Percentiles rank a stretch among this genome's conserved stretches.
Evolutionary conservation across 2,888 invertebrate genomes (phyloP).

Genomic region (Sarcophaga caerulescens): DNA sequence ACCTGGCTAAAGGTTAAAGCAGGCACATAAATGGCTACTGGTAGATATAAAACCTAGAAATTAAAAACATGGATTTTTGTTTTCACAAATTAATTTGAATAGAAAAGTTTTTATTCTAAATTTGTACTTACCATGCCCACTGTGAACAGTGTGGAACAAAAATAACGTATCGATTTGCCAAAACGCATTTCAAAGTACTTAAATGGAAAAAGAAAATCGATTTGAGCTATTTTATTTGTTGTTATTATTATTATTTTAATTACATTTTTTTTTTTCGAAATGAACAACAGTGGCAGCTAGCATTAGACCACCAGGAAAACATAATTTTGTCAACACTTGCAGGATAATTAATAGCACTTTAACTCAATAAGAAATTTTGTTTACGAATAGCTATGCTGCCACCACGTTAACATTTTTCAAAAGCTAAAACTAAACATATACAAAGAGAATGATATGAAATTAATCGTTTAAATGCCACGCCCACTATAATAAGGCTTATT

Average conservation of each 20-base stretch:
- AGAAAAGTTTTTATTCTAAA: neutral
- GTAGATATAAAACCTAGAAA: conserved; percentile 77
- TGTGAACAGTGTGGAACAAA: conserved; percentile 87
- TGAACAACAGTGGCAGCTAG: neutral
- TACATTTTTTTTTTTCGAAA: neutral
- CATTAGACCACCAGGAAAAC: neutral
- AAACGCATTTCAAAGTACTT: conserved; percentile 88
- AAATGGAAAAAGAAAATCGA: conserved; percentile 10
- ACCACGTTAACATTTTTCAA: no score
- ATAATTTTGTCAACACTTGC: no score
- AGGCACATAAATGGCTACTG: conserved; percentile 85
- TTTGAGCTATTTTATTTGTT: neutral
- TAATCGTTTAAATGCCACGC: no score
- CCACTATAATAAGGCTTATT: no score
- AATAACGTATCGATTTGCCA: conserved; percentile 85
- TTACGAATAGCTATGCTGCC: no score
- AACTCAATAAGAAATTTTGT: no score
- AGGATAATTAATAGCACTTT: no score
- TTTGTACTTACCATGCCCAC: conserved; percentile 85
- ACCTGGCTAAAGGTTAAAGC: conserved; percentile 88
- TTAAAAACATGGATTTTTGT: neutral
- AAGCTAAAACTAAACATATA: no score
- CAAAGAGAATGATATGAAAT: no score
- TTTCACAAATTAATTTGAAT: neutral
- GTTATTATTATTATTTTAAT: neutral